These are phyloP conservation scores for Notarius lentiginosus DNA, from an alignment of 2,113 vertebrate genomes.

Conservation along the genomic window DNA sequence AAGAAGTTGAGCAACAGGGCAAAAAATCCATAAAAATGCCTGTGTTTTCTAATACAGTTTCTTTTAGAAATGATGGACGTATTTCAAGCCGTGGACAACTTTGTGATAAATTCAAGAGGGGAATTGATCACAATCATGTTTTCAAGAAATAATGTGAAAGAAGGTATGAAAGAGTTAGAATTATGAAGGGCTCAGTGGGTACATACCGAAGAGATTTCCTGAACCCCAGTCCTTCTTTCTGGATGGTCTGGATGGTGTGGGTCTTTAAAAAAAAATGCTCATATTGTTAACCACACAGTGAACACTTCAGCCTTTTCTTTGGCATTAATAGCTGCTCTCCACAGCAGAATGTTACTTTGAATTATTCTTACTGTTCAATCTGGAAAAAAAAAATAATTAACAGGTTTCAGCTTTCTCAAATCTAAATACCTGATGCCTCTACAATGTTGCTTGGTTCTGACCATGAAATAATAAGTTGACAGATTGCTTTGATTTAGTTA, in stretches of 20 bases:
- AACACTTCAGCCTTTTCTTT: background rate
- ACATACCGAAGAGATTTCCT: background rate
- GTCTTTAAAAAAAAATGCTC: conserved; percentile 54
- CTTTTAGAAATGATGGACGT: background rate
- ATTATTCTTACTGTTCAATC: background rate
- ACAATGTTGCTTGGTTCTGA: background rate
- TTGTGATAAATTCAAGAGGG: conserved; percentile 11
- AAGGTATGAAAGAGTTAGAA: background rate
- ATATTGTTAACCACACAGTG: background rate
- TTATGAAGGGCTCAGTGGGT: background rate
- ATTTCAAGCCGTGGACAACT: conserved; percentile 3
- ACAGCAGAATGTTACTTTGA: conserved; percentile 23
- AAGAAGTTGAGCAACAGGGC: conserved; percentile 4
- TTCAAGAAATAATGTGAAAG: background rate
- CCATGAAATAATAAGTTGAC: background rate
- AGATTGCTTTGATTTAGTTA: background rate
- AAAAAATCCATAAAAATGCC: conserved; percentile 23
- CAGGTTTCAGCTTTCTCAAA: background rate
- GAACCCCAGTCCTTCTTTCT: background rate
- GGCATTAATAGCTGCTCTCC: conserved; percentile 44
- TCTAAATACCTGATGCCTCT: background rate
- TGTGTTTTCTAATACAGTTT: background rate
- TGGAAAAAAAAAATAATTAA: background rate
- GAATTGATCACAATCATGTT: background rate
- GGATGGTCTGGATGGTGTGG: conserved; percentile 46